Conservation (phyloP, 2,888 invertebrate species). For the Brenthis daphne region DNA sequence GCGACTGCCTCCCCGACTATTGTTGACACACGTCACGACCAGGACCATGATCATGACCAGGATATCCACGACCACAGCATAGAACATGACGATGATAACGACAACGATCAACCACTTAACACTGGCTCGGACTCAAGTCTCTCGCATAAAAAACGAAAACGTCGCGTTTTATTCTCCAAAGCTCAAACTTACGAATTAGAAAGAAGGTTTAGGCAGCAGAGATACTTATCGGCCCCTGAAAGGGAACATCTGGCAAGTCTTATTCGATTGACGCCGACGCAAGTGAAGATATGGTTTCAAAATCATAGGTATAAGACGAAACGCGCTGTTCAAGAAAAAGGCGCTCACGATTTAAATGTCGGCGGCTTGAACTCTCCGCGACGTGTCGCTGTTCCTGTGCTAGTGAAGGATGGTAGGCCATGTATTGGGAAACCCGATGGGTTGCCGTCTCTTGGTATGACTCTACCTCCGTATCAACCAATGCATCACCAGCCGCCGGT, state of each 20-base stretch:
- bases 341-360: constrained; percentile 85
- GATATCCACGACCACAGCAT: constrained; percentile 82
- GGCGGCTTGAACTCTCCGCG: constrained; percentile 91
- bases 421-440: constrained; percentile 86
- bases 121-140: constrained; percentile 70
- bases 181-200: constrained; percentile 98
- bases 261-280: constrained; percentile 97
- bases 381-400: constrained; percentile 95
- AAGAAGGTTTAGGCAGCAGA: constrained; percentile 95
- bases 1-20: constrained; percentile 67
- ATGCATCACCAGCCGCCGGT: constrained; percentile 72
- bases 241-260: constrained; percentile 97
- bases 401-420: constrained; percentile 97
- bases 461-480: constrained; percentile 76
- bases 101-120: constrained; percentile 67
- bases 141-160: constrained; percentile 93
- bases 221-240: constrained; percentile 98
- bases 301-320: constrained; percentile 99
- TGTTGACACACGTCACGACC: constrained; percentile 59
- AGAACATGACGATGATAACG: constrained; percentile 84
- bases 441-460: constrained; percentile 72
- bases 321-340: constrained; percentile 97
- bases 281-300: constrained; percentile 99
- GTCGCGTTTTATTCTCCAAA: constrained; percentile 98
- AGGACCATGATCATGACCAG: constrained; percentile 61